Conservation (phyloP, 2,113 vertebrate genomes). For the Leucosticte australis region DNA sequence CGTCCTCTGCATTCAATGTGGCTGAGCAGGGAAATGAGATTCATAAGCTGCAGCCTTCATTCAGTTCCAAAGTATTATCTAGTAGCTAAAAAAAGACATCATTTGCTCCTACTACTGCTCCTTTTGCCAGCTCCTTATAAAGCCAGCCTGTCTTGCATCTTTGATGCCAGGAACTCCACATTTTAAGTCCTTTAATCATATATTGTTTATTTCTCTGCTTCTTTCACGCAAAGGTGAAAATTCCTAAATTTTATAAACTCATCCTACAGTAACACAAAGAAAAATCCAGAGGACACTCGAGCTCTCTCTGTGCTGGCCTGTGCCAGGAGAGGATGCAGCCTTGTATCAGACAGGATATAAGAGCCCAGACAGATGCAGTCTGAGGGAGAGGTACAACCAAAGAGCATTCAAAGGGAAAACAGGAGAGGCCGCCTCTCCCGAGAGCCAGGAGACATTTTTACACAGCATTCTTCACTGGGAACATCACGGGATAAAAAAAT, state of each 20-base stretch:
- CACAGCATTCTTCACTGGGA: background rate
- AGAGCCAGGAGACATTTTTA: conserved; percentile 27
- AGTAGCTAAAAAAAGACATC: background rate
- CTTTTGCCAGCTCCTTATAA: background rate
- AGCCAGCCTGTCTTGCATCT: background rate
- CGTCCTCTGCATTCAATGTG: background rate
- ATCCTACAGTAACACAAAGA: background rate
- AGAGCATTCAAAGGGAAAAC: background rate
- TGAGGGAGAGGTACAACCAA: background rate
- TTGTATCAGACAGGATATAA: background rate
- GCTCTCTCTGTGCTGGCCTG: background rate
- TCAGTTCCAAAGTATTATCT: background rate
- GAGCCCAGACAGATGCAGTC: background rate
- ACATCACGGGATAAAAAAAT: background rate
- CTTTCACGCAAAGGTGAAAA: background rate
- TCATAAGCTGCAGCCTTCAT: background rate
- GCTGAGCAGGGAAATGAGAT: background rate
- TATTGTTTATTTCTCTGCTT: background rate
- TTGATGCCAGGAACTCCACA: background rate
- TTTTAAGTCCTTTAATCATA: background rate
- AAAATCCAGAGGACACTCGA: background rate
- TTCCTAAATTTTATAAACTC: background rate
- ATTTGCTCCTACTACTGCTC: background rate
- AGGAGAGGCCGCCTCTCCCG: background rate
- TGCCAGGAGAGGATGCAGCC: background rate